A percentile compares a stretch with the other conserved stretches of the same genome.
phyloP scores from a whole-genome alignment of 2,888 invertebrate species.

The Argyresthia goedartella region DNA sequence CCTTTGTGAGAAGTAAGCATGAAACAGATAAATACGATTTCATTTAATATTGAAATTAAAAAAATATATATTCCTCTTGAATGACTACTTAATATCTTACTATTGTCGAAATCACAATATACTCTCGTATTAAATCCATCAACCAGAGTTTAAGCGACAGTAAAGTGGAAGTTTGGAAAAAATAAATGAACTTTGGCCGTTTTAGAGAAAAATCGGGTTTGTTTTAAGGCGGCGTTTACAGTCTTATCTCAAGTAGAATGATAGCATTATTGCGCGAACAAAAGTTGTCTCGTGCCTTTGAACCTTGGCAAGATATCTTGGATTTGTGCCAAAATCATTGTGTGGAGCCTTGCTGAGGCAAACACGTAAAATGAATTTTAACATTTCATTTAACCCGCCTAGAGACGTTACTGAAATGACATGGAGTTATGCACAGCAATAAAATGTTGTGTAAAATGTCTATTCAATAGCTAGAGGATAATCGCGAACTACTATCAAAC shows the following conservation, averaged over 20 bases:
- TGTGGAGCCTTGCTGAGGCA: conserved; percentile 35
- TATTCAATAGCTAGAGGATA: too few relatives aligned
- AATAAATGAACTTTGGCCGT: conserved; percentile 21
- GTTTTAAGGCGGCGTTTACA: conserved; percentile 57
- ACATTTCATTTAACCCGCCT: conserved; percentile 10
- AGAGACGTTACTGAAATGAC: too few relatives aligned
- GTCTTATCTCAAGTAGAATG: conserved; percentile 57
- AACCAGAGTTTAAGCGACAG: too few relatives aligned
- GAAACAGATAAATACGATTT: too few relatives aligned
- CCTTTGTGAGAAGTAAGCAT: too few relatives aligned
- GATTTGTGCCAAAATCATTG: conserved; percentile 51
- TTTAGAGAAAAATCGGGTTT: conserved; percentile 46
- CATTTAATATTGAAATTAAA: too few relatives aligned
- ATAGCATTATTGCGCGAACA: conserved; percentile 48
- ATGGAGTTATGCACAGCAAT: too few relatives aligned
- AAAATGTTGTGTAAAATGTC: neutral
- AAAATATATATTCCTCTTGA: too few relatives aligned
- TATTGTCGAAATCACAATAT: too few relatives aligned
- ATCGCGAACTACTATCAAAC: too few relatives aligned
- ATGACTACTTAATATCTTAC: too few relatives aligned
- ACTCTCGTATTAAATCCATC: too few relatives aligned
- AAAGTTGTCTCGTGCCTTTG: conserved; percentile 56
- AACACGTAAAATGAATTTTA: conserved; percentile 27
- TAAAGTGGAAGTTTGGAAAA: neutral
- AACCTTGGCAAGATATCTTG: conserved; percentile 64